Conservation (phyloP, 2,888 invertebrate genomes). For the Lissocephala sabroskyi region DNA sequence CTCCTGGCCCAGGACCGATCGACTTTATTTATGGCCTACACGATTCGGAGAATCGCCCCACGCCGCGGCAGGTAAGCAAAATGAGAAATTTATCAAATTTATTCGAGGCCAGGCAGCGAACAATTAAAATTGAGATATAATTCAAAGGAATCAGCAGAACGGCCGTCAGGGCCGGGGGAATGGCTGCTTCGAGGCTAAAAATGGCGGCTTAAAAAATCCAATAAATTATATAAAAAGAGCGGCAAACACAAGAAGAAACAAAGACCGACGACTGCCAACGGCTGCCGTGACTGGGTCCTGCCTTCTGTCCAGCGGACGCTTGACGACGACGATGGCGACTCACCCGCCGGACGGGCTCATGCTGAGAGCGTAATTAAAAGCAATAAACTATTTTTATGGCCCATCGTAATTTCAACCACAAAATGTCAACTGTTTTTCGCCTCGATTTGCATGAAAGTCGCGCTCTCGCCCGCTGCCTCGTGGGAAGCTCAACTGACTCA, state of each 20-base stretch:
- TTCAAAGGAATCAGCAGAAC: conserved; percentile 57
- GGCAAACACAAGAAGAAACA: conserved; percentile 9
- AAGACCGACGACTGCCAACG: neutral
- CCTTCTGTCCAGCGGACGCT: neutral
- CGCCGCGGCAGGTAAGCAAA: conserved; percentile 40
- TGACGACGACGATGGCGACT: too few species aligned
- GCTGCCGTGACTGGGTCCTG: conserved; percentile 25
- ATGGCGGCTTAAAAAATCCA: conserved; percentile 50
- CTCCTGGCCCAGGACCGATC: neutral
- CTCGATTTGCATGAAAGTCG: conserved; percentile 48
- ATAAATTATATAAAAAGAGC: conserved; percentile 36
- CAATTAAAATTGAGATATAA: conserved; percentile 61
- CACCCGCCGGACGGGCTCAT: conserved; percentile 25
- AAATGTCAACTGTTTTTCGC: conserved; percentile 49
- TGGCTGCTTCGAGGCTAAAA: too few species aligned
- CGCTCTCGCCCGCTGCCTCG: conserved; percentile 14
- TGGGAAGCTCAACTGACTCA: conserved; percentile 23
- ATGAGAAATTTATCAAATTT: conserved; percentile 62
- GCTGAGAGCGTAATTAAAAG: conserved; percentile 59
- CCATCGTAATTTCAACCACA: conserved; percentile 52
- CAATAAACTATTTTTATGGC: conserved; percentile 57
- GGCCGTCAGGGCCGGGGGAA: conserved; percentile 19
- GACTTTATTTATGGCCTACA: conserved; percentile 5
- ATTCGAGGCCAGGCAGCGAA: conserved; percentile 33
- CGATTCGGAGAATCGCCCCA: conserved; percentile 26